Conservation (phyloP, 2,797 vertebrate species). For the Pelochelys cantorii region DNA sequence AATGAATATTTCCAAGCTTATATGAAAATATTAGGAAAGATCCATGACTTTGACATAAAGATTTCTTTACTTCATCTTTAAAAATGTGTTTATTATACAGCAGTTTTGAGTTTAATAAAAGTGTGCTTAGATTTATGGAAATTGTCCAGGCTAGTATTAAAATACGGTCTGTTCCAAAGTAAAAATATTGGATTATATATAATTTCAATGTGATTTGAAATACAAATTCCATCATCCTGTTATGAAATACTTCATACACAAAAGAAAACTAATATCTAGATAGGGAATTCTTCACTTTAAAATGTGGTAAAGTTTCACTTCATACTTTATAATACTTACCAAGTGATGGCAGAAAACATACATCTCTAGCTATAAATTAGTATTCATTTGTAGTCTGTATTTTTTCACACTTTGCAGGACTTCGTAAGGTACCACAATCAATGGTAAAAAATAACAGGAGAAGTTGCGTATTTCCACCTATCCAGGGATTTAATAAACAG, state of each 20-base stretch:
- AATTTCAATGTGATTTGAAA: background rate
- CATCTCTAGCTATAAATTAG: background rate
- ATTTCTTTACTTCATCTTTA: background rate
- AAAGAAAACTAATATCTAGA: background rate
- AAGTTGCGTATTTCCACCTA: background rate
- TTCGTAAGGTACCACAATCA: background rate
- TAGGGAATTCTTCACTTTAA: background rate
- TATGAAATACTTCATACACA: background rate
- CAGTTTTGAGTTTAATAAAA: background rate
- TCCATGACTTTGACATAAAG: background rate
- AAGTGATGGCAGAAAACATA: background rate
- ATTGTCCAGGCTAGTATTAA: background rate
- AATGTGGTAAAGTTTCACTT: background rate
- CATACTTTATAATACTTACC: background rate
- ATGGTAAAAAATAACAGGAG: background rate
- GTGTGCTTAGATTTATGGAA: background rate
- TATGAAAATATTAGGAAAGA: background rate
- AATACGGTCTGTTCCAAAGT: background rate
- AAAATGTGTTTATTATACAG: background rate
- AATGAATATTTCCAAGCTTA: background rate
- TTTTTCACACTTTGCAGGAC: background rate
- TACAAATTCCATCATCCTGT: background rate
- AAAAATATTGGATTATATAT: rapidly evolving
- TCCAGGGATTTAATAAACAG: background rate
- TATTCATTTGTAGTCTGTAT: background rate